Percentiles rank a stretch among this genome's conserved stretches.
Evolutionary conservation across 35 echinoderm and acorn worm species (phyloP).

Genomic region (Ptychodera flava): DNA sequence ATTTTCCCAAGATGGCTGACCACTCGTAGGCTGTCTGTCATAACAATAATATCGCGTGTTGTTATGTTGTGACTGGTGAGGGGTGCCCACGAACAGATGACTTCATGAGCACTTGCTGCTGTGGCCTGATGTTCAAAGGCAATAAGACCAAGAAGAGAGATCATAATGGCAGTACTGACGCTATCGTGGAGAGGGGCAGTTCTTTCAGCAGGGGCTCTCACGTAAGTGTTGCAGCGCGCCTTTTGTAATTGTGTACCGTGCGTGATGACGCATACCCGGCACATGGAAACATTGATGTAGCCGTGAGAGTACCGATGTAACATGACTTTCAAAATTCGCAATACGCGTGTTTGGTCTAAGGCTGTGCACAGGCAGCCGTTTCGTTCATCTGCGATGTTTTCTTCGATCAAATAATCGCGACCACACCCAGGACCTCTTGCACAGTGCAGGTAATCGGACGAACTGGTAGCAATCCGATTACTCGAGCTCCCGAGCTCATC

Average conservation of each 20-base stretch:
- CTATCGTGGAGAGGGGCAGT: not conserved
- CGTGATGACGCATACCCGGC: too few species aligned
- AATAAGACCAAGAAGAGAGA: slow-evolving; percentile 1
- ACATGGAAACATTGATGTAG: too few species aligned
- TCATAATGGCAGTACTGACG: not conserved
- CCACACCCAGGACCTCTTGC: too few species aligned
- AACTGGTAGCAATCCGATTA: too few species aligned
- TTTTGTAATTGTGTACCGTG: not conserved
- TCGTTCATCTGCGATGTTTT: too few species aligned
- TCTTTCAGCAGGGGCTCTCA: not conserved
- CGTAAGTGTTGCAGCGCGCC: not conserved
- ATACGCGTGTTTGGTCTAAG: too few species aligned
- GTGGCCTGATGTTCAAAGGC: not conserved
- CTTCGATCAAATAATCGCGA: too few species aligned
- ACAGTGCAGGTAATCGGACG: too few species aligned
- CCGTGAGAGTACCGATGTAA: too few species aligned
- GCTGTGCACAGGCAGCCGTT: too few species aligned
- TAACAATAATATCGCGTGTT: not conserved
- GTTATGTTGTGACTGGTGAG: not conserved
- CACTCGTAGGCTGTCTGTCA: not conserved
- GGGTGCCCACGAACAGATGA: not conserved
- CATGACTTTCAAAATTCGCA: too few species aligned
- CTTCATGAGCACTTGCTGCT: not conserved
- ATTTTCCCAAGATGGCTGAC: not conserved
- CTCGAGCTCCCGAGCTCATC: too few species aligned